Conservation (phyloP, 2,888 invertebrate species). For the Drosophila tripunctata region DNA sequence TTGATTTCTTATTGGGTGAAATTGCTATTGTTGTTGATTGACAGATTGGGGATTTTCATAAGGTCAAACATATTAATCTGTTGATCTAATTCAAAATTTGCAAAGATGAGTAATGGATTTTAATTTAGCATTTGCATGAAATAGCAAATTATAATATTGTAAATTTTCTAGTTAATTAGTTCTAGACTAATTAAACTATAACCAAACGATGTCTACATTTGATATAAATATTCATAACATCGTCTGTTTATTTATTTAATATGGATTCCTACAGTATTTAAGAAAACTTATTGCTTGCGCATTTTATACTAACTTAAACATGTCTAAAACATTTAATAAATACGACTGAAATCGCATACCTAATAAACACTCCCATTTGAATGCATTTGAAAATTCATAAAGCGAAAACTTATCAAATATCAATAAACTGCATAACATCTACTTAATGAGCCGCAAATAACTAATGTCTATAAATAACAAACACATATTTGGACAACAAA, state of each 20-base stretch:
- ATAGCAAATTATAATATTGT: no score
- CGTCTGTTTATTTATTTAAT: no score
- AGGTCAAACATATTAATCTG: conserved; percentile 19
- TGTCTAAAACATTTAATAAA: no score
- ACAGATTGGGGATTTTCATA: conserved; percentile 24
- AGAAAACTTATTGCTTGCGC: no score
- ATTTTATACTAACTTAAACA: no score
- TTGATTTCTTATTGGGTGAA: conserved; percentile 18
- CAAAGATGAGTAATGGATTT: not conserved
- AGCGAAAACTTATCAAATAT: conserved; percentile 12
- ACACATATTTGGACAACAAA: conserved; percentile 40
- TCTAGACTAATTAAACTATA: no score
- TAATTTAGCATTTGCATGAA: not conserved
- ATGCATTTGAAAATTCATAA: not conserved
- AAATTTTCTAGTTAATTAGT: no score
- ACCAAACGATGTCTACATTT: no score
- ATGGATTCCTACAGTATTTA: no score
- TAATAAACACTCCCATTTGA: not conserved
- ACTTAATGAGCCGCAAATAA: conserved; percentile 13
- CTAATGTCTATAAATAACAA: conserved; percentile 24
- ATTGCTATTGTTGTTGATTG: conserved; percentile 27
- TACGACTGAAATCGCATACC: no score
- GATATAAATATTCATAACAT: no score
- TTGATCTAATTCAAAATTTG: not conserved
- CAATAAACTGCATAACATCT: conserved; percentile 9